These are phyloP conservation scores for Salvelinus fontinalis DNA, from an alignment of 2,113 vertebrate species.

Conservation along the genomic window DNA sequence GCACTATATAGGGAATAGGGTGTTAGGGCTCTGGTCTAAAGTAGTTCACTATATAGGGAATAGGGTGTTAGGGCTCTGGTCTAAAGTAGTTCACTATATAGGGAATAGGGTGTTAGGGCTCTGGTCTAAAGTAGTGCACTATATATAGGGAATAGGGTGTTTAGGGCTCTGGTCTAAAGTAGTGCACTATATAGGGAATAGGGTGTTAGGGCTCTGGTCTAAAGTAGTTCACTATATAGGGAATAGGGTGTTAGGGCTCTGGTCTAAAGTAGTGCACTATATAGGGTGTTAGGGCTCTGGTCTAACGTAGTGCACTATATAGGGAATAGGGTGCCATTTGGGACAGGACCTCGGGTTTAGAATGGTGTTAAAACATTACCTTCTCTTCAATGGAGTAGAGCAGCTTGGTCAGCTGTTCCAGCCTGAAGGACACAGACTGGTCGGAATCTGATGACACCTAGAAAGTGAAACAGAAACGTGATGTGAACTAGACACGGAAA, in stretches of 20 bases:
- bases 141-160: neutral
- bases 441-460: slow-evolving; percentile 78
- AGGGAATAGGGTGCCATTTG: neutral
- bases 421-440: slow-evolving; percentile 78
- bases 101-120: no score
- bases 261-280: neutral
- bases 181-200: neutral
- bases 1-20: neutral
- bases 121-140: neutral
- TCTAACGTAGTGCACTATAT: neutral
- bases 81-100: neutral
- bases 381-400: slow-evolving; percentile 94
- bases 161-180: neutral
- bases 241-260: no score
- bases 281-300: neutral
- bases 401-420: slow-evolving; percentile 86
- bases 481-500: no score
- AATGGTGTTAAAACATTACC: slow-evolving; percentile 66
- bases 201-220: no score
- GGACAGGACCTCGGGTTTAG: neutral
- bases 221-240: neutral
- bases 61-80: no score
- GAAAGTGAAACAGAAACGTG: slow-evolving; percentile 17
- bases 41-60: neutral
- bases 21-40: neutral